Evolutionary conservation across 1,140 invertebrate genomes (phyloP).

Genomic region (Cotesia vestalis): DNA sequence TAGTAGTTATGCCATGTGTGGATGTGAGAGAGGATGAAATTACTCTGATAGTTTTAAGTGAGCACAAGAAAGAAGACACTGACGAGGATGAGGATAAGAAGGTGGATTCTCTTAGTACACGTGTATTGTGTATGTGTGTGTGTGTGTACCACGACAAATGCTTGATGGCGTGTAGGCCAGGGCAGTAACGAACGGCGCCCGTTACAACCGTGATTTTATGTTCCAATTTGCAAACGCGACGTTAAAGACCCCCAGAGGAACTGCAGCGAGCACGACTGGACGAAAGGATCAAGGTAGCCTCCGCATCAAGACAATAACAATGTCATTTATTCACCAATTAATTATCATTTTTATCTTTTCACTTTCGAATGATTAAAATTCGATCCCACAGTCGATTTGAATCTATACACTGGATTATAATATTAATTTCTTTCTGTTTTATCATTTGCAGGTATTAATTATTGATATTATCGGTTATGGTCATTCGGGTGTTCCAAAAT

Average conservation of each 20-base stretch:
- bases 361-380: too few species aligned
- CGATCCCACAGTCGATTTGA: too few species aligned
- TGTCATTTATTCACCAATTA: too few species aligned
- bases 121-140: slow-evolving; percentile 19
- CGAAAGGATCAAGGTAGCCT: slow-evolving; percentile 44
- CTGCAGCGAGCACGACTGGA: too few species aligned
- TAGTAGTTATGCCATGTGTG: slow-evolving; percentile 43
- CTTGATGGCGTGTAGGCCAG: slow-evolving; percentile 49
- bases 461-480: too few species aligned
- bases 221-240: slow-evolving; percentile 62
- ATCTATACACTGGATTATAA: too few species aligned
- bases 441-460: too few species aligned
- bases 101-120: slow-evolving; percentile 6
- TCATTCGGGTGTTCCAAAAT: too few species aligned
- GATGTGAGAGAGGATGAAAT: background rate
- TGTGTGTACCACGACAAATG: slow-evolving; percentile 18
- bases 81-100: slow-evolving; percentile 26
- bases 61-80: slow-evolving; percentile 19
- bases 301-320: slow-evolving; percentile 25
- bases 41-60: background rate
- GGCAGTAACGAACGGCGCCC: slow-evolving; percentile 54
- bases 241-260: slow-evolving; percentile 49
- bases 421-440: too few species aligned
- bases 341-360: too few species aligned
- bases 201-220: slow-evolving; percentile 60